Base-by-base conservation (phyloP, 2,888 invertebrate species). In the Papilio demoleus region DNA sequence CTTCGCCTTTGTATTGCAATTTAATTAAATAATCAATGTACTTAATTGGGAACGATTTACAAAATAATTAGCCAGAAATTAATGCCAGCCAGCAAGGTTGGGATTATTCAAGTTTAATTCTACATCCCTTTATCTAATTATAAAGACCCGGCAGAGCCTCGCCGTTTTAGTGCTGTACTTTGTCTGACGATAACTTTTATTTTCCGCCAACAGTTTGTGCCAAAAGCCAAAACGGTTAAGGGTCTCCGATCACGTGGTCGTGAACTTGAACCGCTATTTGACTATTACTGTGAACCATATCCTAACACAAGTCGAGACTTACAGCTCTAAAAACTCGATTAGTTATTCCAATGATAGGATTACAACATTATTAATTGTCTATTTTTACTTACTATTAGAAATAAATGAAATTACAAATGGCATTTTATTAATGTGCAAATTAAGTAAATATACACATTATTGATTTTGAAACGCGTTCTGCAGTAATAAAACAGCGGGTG, bases 21-120 rank as follows among this genome's bases (percentile, higher is more conserved):
- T 12, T 40, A 31, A 27, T 27, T 17, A n/a, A 56, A 31, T n/a
- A 75, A 73, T 61, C 42, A 70, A 71, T 71, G 70, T 67, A 73
- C 72, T 68, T 59, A 67, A 70, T 67, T 70, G 73, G 76, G 72
- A 73, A 76, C 76, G 78, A 78, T 83, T 86, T 85, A 88, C 87
- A 87, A 89, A 88, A 88, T 90, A 90, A 92, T 90, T 85, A 88
- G 78, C 76, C 81, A 75, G 78, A 85, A 88, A 88, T 87, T 87
- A 77, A 86, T 90, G 88, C 85, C 82, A 78, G 83, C 82, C 80
- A 82, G 76, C 81, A 76, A 79, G 82, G 84, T 86, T 90, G 89
- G 88, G 87, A 87, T 90, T 90, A 90, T 91, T 91, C 89, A 88
- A 90, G 88, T 92, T 92, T 90, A 88, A 91, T 92, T 90, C 88